These are phyloP conservation scores for Drosophila suzukii DNA, from an alignment of 1,140 invertebrate genomes.

Conservation along the genomic window DNA sequence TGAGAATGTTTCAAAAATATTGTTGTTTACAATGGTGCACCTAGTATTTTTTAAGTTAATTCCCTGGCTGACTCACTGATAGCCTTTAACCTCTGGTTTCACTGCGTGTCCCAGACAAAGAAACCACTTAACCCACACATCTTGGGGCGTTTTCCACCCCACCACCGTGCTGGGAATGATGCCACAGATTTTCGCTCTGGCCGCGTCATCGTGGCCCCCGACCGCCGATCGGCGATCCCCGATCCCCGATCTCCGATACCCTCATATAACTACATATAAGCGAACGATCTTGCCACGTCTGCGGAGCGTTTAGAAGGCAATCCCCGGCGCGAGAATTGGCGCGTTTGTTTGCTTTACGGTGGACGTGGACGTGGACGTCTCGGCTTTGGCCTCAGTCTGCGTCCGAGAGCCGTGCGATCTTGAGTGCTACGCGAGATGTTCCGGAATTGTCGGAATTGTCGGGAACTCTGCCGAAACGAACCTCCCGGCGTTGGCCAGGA, in stretches of 20 bases:
- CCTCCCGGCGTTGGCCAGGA: conserved; percentile 6
- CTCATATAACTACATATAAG: background rate
- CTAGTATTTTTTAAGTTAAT: background rate
- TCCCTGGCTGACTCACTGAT: background rate
- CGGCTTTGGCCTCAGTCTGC: conserved; percentile 61
- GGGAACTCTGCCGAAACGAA: conserved; percentile 32
- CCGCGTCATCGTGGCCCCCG: conserved; percentile 27
- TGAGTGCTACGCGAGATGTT: conserved; percentile 65
- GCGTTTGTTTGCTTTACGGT: conserved; percentile 35
- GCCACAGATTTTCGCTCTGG: conserved; percentile 37
- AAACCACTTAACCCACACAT: conserved; percentile 32
- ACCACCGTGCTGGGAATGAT: conserved; percentile 19
- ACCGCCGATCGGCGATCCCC: too few species aligned
- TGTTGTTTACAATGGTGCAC: background rate
- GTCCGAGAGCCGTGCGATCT: conserved; percentile 68
- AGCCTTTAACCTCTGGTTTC: conserved; percentile 11
- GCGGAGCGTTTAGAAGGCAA: conserved; percentile 45
- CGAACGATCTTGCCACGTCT: conserved; percentile 41
- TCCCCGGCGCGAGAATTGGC: conserved; percentile 42
- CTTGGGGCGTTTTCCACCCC: conserved; percentile 37
- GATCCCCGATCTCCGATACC: too few species aligned
- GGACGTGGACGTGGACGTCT: conserved; percentile 23
- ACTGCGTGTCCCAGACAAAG: conserved; percentile 26
- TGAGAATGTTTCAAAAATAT: background rate
- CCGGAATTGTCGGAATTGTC: conserved; percentile 27